A percentile compares a stretch with the other conserved stretches of the same genome.
phyloP scores from a whole-genome alignment of 2,113 vertebrate species.

The Cephalopterus ornatus region DNA sequence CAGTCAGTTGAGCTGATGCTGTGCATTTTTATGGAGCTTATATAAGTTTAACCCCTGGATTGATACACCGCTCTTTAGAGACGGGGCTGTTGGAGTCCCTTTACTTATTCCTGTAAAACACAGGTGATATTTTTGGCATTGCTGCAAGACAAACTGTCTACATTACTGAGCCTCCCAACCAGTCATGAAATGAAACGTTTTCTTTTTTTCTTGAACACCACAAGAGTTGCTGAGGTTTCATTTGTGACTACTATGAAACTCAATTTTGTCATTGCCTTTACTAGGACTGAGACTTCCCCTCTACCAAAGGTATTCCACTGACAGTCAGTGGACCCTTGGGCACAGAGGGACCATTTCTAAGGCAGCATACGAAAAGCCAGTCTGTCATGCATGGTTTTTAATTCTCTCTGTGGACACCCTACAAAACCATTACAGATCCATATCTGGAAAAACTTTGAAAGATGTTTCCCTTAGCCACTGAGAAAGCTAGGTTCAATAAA shows the following conservation, averaged over 20 bases:
- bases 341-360: background rate
- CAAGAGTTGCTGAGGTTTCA: constrained; percentile 48
- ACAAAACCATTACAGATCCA: background rate
- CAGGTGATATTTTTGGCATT: constrained; percentile 9
- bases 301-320: background rate
- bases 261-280: constrained; percentile 1
- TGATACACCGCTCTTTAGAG: background rate
- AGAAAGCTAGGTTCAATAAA: constrained; percentile 1
- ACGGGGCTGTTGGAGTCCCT: background rate
- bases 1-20: background rate
- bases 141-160: background rate
- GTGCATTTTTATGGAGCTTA: background rate
- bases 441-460: background rate
- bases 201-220: background rate
- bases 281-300: background rate
- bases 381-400: background rate
- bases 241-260: background rate
- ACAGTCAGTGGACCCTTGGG: background rate
- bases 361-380: background rate
- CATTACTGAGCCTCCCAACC: background rate
- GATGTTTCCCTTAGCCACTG: background rate
- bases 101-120: background rate
- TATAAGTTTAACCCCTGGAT: background rate
- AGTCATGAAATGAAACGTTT: constrained; percentile 8
- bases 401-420: background rate